Evolutionary conservation across 2,113 vertebrate species (phyloP), one percentile per base, ranked within the genome.

Genomic region (Electrona antarctica): DNA sequence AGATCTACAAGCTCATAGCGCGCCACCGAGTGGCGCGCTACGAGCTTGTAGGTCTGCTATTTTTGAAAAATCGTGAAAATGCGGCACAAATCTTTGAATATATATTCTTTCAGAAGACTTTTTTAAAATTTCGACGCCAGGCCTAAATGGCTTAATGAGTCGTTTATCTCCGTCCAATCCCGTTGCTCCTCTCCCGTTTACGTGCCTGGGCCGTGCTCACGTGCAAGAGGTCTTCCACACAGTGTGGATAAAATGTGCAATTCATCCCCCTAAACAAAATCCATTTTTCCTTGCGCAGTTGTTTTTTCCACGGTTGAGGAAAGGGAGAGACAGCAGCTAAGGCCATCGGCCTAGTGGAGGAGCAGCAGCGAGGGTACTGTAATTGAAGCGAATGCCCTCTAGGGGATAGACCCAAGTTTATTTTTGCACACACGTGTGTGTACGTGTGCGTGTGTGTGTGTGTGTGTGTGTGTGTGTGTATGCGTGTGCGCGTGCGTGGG

Each of bases 201-300:
- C 11, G 50, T 65, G 81, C 76, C 11, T 4, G 64, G 71, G 66
- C 28, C 41, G 62, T 56, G 57, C n/a, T n/a, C 82, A 67, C 66
- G 77, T 60, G 62, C 60, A 48, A 21, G 56, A 73, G 65, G 49
- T 81, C 71, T 58, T 76, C 70, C 49, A 76, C 76, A 78, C 61
- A 87, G 63, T 48, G 21, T 60, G 71, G 65, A 71, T 64, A 75
- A 75, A 81, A 85, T 78, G 75, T 77, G 76, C 79, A 87, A 86
- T 89, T 86, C 83, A 87, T 79, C 78, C 73, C 33, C 73, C 79
- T 77, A 89, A 92, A 90, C 82, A 87, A 92, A 89, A 86, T 84
- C 75, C 63, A 81, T 88, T 80, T 56, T 70, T 85, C 61, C 52
- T 73, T 67, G 69, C 83, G 49, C 73, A 49, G n/a, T 57, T 55